Evolutionary conservation across 2,797 vertebrate species (phyloP).

Genomic region (Morelia viridis): DNA sequence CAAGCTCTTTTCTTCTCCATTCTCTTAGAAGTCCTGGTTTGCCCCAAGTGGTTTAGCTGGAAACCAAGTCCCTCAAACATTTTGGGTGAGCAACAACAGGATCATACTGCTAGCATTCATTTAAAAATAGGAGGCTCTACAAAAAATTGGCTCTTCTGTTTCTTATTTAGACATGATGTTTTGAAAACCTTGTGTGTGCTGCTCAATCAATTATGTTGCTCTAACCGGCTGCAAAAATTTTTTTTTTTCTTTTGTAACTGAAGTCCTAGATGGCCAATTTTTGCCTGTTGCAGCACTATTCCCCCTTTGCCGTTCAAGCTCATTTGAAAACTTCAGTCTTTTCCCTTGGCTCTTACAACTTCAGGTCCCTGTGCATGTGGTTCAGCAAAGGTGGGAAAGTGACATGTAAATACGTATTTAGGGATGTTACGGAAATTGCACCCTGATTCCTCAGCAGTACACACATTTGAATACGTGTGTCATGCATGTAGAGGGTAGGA

Average conservation of each 20-base stretch:
- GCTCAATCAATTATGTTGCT: conserved; percentile 16
- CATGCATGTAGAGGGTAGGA: neutral
- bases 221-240: conserved; percentile 7
- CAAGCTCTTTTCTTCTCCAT: neutral
- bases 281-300: neutral
- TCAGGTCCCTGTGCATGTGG: neutral
- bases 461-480: neutral
- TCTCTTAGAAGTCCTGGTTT: neutral
- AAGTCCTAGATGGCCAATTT: conserved; percentile 10
- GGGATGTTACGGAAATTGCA: neutral
- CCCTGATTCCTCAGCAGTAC: too few relatives aligned
- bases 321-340: neutral
- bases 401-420: neutral
- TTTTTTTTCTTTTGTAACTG: neutral
- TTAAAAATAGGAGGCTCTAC: neutral
- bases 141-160: neutral
- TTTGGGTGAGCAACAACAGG: neutral
- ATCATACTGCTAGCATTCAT: neutral
- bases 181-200: neutral
- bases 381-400: neutral
- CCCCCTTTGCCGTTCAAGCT: neutral
- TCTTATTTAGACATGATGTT: neutral
- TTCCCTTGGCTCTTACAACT: neutral
- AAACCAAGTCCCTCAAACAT: neutral
- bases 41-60: neutral